Evolutionary conservation across 2,888 invertebrate species (phyloP).

Genomic region (Dioctria rufipes): DNA sequence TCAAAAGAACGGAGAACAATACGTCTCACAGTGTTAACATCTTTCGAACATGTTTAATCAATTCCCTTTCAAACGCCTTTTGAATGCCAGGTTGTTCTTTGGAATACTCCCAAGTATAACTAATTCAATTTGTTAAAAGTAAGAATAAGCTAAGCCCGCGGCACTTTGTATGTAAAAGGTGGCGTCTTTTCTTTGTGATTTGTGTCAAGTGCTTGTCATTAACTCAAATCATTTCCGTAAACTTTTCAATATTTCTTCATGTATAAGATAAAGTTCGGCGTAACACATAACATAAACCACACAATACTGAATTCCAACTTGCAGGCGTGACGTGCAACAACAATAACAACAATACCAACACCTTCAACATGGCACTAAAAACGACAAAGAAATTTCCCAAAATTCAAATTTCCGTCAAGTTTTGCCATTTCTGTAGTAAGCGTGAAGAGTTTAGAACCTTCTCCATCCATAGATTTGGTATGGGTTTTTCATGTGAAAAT

Average conservation of each 20-base stretch:
- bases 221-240: slow-evolving; percentile 54
- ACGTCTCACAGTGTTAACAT: neutral
- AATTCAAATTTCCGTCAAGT: slow-evolving; percentile 54
- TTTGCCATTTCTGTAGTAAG: neutral
- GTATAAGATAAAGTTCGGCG: slow-evolving; percentile 1
- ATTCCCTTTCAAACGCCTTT: neutral
- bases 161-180: neutral
- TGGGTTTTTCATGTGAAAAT: slow-evolving; percentile 22
- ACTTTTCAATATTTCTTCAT: slow-evolving; percentile 54
- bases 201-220: slow-evolving; percentile 56
- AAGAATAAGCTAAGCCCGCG: neutral
- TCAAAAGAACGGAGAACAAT: neutral
- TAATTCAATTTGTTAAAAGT: slow-evolving; percentile 9
- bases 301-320: slow-evolving; percentile 13
- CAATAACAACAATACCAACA: slow-evolving; percentile 21
- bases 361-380: neutral
- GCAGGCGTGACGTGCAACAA: slow-evolving; percentile 47
- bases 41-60: slow-evolving; percentile 1
- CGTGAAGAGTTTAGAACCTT: neutral
- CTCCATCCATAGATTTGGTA: neutral
- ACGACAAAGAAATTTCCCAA: slow-evolving; percentile 27
- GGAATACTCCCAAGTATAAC: neutral
- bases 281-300: slow-evolving; percentile 17
- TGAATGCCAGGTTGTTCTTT: neutral
- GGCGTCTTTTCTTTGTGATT: slow-evolving; percentile 31